Conservation (phyloP, 2,888 invertebrate genomes). For the Mesorhabditis spiculigera region DNA sequence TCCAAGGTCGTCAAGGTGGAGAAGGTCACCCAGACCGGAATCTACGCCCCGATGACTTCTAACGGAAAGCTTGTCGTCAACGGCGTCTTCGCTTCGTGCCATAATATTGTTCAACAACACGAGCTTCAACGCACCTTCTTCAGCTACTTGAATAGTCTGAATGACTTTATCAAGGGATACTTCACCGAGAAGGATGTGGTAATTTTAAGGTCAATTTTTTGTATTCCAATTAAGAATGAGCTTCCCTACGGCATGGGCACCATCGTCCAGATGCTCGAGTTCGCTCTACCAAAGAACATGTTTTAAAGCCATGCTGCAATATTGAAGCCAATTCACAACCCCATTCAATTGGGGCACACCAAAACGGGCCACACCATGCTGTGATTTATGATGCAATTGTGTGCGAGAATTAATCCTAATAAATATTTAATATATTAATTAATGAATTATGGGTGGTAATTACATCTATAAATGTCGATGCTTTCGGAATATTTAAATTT, state of each 20-base stretch:
- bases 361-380: no score
- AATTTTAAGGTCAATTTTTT: slow-evolving; percentile 1
- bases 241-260: slow-evolving; percentile 23
- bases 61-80: slow-evolving; percentile 45
- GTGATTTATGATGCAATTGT: no score
- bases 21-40: slow-evolving; percentile 36
- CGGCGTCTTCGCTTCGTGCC: slow-evolving; percentile 48
- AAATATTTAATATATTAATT: no score
- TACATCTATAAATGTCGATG: no score
- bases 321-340: no score
- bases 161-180: slow-evolving; percentile 18
- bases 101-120: slow-evolving; percentile 33
- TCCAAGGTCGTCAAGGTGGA: slow-evolving; percentile 27
- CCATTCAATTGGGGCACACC: no score
- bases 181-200: slow-evolving; percentile 12
- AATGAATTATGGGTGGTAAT: no score
- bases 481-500: no score
- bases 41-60: slow-evolving; percentile 49
- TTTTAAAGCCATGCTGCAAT: no score
- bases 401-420: no score
- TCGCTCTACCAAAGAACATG: slow-evolving; percentile 27
- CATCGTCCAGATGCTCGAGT: slow-evolving; percentile 21
- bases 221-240: slow-evolving; percentile 18
- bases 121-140: slow-evolving; percentile 42
- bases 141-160: slow-evolving; percentile 15